Base-by-base conservation (phyloP, 2,113 vertebrate species). In the Gallinago undulata region DNA sequence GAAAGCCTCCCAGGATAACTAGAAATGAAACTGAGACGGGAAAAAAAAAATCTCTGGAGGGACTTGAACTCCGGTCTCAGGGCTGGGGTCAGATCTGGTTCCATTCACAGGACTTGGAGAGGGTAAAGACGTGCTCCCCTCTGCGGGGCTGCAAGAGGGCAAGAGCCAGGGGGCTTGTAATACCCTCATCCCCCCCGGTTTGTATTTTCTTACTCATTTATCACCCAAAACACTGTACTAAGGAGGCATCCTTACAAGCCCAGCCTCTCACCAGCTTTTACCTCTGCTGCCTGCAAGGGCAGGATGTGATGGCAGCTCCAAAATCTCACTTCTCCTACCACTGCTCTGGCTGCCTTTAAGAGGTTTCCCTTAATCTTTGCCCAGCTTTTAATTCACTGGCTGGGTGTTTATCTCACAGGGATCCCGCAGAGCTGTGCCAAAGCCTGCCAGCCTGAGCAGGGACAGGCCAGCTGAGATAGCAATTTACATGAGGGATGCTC, bases 371-470 rank as follows among this genome's bases (percentile, higher is more conserved):
- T 31, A 17, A 14, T 17, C 59, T 47, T 37, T 45, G 69, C 6
- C 48, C 33, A 16, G 4, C 1, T 45, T 53, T 35, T 6, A 45
- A 31, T 19, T 45, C 28, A 17, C 70, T 17, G 17, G 8, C 37
- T 17, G 13, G 48, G 48, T 13, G 59, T 45, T 25, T 10, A 25
- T 22, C 33, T 17, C 11, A 8, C 39, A 4, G 33, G 48, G 48
- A 23, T 14, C 14, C 11, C 9, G 35, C 11, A 3, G 53, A 50
- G 53, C 66, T 41, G 43, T 41, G 66, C 66, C n/a, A 9, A 23
- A 35, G 33, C 15, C 41, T 11, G 41, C 39, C 41, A 21, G 63
- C 1, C 1, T 4, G 24, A 45, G 67, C 7, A 0, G 47, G 30
- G 24, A 11, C 3, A 5, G 56, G 24, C 13, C 24, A 14, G 28